Evolutionary conservation across 2,888 invertebrate genomes (phyloP).

Genomic region (Drosophila colorata): DNA sequence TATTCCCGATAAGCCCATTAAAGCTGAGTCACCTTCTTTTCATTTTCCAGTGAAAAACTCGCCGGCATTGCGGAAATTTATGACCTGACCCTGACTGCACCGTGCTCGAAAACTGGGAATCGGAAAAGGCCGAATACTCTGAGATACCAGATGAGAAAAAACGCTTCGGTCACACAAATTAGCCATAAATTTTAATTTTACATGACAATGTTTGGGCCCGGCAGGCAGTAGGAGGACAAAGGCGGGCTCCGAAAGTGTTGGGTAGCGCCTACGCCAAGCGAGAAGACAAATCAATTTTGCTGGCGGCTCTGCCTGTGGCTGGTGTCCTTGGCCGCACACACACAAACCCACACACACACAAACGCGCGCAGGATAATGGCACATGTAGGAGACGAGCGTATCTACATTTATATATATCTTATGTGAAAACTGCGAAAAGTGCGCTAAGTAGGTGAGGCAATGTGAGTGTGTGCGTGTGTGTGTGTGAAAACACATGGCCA

Average conservation of each 20-base stretch:
- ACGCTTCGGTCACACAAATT: constrained; percentile 69
- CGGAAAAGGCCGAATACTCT: constrained; percentile 37
- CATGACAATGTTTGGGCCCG: constrained; percentile 66
- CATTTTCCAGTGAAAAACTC: constrained; percentile 51
- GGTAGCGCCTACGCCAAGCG: constrained; percentile 50
- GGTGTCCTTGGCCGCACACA: constrained; percentile 49
- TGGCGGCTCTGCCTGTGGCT: constrained; percentile 19
- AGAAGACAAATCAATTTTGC: constrained; percentile 70
- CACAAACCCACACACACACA: constrained; percentile 15
- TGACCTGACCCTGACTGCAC: constrained; percentile 22
- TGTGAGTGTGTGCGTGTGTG: constrained; percentile 20
- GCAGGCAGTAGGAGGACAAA: constrained; percentile 29
- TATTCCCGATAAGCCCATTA: constrained; percentile 32
- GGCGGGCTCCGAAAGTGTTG: constrained; percentile 16
- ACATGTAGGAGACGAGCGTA: constrained; percentile 37
- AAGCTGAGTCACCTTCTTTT: constrained; percentile 28
- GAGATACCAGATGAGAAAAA: constrained; percentile 20
- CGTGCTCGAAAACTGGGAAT: constrained; percentile 23
- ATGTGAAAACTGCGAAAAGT: constrained; percentile 58
- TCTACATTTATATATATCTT: constrained; percentile 30
- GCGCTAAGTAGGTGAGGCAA: constrained; percentile 60
- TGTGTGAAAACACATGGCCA: constrained; percentile 54
- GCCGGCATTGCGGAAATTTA: constrained; percentile 54
- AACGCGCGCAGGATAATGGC: constrained; percentile 42
- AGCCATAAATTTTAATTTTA: constrained; percentile 81